Evolutionary conservation across 2,797 vertebrate genomes (phyloP), one percentile per base, ranked within the genome.

Genomic region (Pantherophis alleghaniensis): DNA sequence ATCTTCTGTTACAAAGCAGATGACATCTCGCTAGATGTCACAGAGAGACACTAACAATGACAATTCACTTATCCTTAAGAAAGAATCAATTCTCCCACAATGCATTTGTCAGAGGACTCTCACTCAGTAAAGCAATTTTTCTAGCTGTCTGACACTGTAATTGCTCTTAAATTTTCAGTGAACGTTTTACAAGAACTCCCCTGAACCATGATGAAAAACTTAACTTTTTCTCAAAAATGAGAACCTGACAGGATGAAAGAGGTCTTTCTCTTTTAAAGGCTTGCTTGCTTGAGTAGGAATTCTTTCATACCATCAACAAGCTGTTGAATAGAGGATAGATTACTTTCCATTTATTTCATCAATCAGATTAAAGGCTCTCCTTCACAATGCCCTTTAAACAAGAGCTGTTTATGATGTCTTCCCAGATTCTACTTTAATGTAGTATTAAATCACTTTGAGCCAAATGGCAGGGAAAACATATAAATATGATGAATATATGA

Each of bases 41-140:
- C 97, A 98, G 98, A 98, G 98, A 98, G 98, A 99, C 98, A 98
- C 98, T 98, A 98, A 98, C 98, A 99, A 99, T 99, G 98, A 99
- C 98, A 99, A 98, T 99, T 99, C 99, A 99, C 98, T 99, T 99
- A 98, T 98, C 98, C 98, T 98, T 98, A 97, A 97, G 98, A 98
- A 98, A 98, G 98, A 99, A 99, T 99, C 99, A 98, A 98, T 99
- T 99, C 98, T 99, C 98, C 98, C 98, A 99, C 98, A 99, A 99
- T 99, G 98, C 98, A 99, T 98, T 98, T 99, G 98, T 99, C 99
- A 99, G 98, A 98, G 98, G 98, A 98, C 98, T 98, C 98, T 98
- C 98, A 97, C 98, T 98, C 98, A 97, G 97, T 98, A 98, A 98
- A 98, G 98, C 98, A 98, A 99, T 99, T 98, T 99, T 98, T 99